Conservation (phyloP, 2,797 vertebrate genomes). For the Acanthornis magna region DNA sequence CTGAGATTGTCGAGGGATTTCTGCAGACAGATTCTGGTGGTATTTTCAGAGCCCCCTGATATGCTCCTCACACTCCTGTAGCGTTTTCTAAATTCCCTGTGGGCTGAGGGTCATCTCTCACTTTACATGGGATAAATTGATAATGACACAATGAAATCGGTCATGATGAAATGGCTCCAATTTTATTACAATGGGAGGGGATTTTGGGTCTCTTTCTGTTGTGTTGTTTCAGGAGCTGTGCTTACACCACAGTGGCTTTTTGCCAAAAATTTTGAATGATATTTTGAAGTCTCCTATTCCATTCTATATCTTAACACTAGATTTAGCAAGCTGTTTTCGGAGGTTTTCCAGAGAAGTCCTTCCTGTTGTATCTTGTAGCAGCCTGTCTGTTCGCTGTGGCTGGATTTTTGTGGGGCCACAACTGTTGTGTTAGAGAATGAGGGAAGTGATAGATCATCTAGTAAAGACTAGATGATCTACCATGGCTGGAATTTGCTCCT, state of each 20-base stretch:
- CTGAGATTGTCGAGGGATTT: background rate
- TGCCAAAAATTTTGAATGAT: background rate
- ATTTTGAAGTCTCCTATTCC: background rate
- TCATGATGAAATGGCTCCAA: slow-evolving; percentile 34
- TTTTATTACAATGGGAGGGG: slow-evolving; percentile 6
- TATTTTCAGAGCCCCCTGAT: background rate
- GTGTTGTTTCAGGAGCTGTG: background rate
- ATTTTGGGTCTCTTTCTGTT: background rate
- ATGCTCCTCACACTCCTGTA: background rate
- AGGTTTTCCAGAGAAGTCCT: background rate
- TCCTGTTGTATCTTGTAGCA: background rate
- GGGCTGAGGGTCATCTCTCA: background rate
- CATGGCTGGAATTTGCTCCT: background rate
- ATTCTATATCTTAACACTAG: background rate
- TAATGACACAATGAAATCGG: slow-evolving; percentile 34
- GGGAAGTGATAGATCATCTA: background rate
- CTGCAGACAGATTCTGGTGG: background rate
- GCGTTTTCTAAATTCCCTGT: background rate
- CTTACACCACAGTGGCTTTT: background rate
- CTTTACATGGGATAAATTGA: slow-evolving; percentile 28
- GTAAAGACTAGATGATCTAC: background rate
- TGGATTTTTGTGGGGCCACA: background rate
- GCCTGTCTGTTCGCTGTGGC: background rate
- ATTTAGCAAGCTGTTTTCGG: background rate
- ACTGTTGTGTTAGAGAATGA: background rate